Evolutionary conservation across 1,140 invertebrate genomes (phyloP).

Genomic region (Apocrypta bakeri): DNA sequence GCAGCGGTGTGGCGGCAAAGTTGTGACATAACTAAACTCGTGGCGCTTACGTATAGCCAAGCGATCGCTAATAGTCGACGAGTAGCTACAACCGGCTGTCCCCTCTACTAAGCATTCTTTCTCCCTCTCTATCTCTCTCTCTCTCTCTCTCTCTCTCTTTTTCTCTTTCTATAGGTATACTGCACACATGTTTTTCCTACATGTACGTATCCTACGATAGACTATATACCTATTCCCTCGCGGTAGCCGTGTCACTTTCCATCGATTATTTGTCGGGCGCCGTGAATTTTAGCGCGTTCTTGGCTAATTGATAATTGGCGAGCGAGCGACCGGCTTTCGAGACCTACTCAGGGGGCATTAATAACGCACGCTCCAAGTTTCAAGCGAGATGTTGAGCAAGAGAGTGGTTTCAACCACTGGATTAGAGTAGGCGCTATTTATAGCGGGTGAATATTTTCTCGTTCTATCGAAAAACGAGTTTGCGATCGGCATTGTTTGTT

Average conservation of each 20-base stretch:
- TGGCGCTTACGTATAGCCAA: slow-evolving; percentile 3
- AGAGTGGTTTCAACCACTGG: neutral
- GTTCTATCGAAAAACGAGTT: too few relatives aligned
- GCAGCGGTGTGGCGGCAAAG: neutral
- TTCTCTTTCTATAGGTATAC: neutral
- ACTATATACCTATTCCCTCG: neutral
- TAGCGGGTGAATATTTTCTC: too few relatives aligned
- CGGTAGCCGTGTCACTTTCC: neutral
- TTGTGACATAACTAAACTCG: slow-evolving; percentile 23
- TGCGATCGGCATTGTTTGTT: too few relatives aligned
- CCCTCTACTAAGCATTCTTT: too few relatives aligned
- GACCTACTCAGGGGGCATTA: neutral
- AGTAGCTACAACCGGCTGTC: too few relatives aligned
- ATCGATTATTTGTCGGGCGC: neutral
- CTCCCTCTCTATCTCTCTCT: too few relatives aligned
- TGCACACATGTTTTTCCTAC: neutral
- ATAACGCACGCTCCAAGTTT: neutral
- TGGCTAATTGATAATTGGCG: slow-evolving; percentile 17
- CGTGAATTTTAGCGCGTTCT: slow-evolving; percentile 8
- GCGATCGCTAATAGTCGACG: neutral
- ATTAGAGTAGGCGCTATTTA: too few relatives aligned
- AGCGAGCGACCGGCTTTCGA: neutral
- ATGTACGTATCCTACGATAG: neutral
- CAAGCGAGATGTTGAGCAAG: neutral
- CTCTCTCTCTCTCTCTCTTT: too few relatives aligned